These are phyloP conservation scores for Phyllotreta striolata DNA, from an alignment of 2,888 invertebrate species.

Conservation along the genomic window DNA sequence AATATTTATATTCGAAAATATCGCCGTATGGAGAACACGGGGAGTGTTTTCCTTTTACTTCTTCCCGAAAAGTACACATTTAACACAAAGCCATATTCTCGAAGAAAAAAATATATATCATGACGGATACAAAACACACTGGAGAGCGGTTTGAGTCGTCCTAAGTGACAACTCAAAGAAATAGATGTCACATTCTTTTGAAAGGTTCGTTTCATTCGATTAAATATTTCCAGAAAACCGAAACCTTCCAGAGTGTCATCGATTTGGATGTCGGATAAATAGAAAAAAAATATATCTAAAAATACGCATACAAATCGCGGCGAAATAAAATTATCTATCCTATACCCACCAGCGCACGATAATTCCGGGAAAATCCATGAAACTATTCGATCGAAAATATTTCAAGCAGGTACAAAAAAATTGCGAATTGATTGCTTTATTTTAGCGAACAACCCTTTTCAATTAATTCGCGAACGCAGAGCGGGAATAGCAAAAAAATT, in stretches of 20 bases:
- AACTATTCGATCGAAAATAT: no score
- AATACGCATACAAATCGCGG: no score
- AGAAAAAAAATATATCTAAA: not conserved
- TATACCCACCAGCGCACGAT: no score
- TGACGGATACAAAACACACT: slow-evolving; percentile 15
- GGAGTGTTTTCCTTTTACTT: slow-evolving; percentile 8
- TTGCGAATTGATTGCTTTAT: no score
- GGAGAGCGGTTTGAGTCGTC: slow-evolving; percentile 12
- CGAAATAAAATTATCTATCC: not conserved
- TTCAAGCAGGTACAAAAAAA: no score
- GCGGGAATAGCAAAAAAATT: no score
- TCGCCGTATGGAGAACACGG: not conserved
- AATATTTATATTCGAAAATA: no score
- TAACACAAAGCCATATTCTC: slow-evolving; percentile 25
- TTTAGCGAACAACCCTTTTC: no score
- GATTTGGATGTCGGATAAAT: not conserved
- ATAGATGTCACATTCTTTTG: slow-evolving; percentile 29
- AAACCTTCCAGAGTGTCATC: slow-evolving; percentile 19
- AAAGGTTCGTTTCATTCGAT: slow-evolving; percentile 21
- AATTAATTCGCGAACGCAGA: no score
- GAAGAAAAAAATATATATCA: slow-evolving; percentile 11
- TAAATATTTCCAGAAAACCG: slow-evolving; percentile 27
- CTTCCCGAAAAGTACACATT: slow-evolving; percentile 15
- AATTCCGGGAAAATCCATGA: no score
- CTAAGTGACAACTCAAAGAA: slow-evolving; percentile 31